Evolutionary conservation across 2,888 invertebrate species (phyloP).

Genomic region (Drosophila tanythrix): DNA sequence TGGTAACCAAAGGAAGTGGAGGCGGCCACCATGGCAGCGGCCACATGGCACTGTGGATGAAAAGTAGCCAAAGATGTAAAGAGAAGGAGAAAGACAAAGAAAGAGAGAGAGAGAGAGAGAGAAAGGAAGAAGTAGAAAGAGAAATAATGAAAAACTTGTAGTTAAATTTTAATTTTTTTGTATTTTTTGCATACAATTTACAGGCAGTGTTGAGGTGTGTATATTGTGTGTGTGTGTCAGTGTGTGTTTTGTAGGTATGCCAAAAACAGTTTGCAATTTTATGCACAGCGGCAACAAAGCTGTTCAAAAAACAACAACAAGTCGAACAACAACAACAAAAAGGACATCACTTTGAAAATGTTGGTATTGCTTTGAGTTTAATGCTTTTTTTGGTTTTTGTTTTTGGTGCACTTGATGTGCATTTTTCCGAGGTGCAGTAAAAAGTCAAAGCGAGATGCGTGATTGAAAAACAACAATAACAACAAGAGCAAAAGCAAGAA

Average conservation of each 20-base stretch:
- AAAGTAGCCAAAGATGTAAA: background rate
- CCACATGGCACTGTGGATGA: conserved; percentile 84
- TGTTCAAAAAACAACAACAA: conserved; percentile 45
- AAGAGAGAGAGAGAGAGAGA: conserved; percentile 4
- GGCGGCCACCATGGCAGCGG: conserved; percentile 85
- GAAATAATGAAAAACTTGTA: conserved; percentile 44
- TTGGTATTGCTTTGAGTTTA: conserved; percentile 62
- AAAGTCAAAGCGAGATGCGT: conserved; percentile 76
- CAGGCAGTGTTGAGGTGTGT: conserved; percentile 67
- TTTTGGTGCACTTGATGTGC: conserved; percentile 20
- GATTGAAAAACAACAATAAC: conserved; percentile 69
- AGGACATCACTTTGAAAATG: conserved; percentile 54
- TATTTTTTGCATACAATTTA: conserved; percentile 59
- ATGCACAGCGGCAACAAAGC: conserved; percentile 63
- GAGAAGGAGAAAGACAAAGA: conserved; percentile 1
- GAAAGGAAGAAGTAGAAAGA: conserved; percentile 11
- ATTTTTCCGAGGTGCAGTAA: conserved; percentile 59
- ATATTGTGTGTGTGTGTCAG: conserved; percentile 20
- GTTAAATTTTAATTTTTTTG: conserved; percentile 35
- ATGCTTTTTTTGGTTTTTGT: conserved; percentile 9
- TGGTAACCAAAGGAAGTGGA: conserved; percentile 85
- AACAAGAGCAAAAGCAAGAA: conserved; percentile 32
- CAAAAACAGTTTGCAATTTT: conserved; percentile 58
- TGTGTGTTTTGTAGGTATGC: conserved; percentile 34
- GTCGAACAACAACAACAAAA: conserved; percentile 42